Evolutionary conservation across 2,113 vertebrate species (phyloP).

Genomic region (Speoplatyrhinus poulsoni): DNA sequence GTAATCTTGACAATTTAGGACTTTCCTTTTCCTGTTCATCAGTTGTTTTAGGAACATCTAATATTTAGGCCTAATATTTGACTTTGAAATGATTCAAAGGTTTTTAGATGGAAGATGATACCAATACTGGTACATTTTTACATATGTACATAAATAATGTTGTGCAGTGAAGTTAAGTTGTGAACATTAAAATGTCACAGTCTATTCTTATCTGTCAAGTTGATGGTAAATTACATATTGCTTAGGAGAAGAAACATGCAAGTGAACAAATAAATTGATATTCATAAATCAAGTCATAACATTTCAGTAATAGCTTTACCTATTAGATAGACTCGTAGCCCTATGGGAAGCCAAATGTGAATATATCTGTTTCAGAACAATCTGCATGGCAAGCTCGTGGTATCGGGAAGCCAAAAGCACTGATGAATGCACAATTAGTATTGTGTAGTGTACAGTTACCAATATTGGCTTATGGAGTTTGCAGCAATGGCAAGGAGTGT

Average conservation of each 20-base stretch:
- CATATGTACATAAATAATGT: too few relatives aligned
- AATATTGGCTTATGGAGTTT: conserved; percentile 66
- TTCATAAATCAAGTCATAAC: conserved; percentile 26
- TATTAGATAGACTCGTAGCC: not conserved
- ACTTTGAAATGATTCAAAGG: too few relatives aligned
- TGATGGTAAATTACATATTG: conserved; percentile 16
- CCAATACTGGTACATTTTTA: too few relatives aligned
- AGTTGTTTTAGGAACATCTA: too few relatives aligned
- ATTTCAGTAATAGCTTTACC: conserved; percentile 8
- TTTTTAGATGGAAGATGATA: too few relatives aligned
- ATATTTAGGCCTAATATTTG: too few relatives aligned
- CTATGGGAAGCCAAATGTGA: conserved; percentile 34
- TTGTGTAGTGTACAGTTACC: conserved; percentile 70
- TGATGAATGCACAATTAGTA: conserved; percentile 75
- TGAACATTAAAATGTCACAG: not conserved
- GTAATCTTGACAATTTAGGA: too few relatives aligned
- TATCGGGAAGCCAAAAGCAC: conserved; percentile 54
- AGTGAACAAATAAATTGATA: conserved; percentile 1
- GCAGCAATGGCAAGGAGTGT: conserved; percentile 59
- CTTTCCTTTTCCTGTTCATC: too few relatives aligned
- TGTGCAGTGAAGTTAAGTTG: too few relatives aligned
- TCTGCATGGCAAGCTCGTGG: conserved; percentile 49
- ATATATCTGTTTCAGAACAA: conserved; percentile 41
- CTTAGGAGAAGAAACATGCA: not conserved
- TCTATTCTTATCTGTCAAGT: not conserved